Conservation (phyloP, 2,888 invertebrate species). For the Paralinhomoeus sp. region DNA sequence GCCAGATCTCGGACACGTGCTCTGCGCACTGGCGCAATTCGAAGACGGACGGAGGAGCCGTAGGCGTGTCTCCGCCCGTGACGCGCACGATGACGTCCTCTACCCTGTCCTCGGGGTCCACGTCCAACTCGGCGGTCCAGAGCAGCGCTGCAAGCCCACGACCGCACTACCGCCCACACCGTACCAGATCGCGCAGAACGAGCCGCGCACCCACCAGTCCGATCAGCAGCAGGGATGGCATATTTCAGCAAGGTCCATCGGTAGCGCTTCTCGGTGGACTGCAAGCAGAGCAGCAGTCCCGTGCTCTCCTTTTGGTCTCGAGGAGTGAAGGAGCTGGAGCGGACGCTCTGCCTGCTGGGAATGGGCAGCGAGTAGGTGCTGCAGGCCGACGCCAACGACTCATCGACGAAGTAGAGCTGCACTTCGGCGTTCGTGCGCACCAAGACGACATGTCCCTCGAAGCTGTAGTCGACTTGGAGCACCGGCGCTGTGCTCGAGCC, state of each 20-base stretch:
- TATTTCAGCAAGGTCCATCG: conserved; percentile 4
- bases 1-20: conserved; percentile 5
- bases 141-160: background rate
- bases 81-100: background rate
- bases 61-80: background rate
- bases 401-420: background rate
- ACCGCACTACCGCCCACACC: too few relatives aligned
- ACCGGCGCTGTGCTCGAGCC: background rate
- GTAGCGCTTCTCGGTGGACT: conserved; percentile 4
- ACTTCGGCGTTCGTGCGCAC: background rate
- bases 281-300: conserved; percentile 1
- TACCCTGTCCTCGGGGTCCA: conserved; percentile 6
- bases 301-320: too few relatives aligned
- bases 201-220: too few relatives aligned
- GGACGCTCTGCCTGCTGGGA: background rate
- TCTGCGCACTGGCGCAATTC: conserved; percentile 3
- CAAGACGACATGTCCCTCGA: background rate
- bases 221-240: too few relatives aligned
- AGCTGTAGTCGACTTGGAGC: background rate
- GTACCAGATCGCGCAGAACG: too few relatives aligned
- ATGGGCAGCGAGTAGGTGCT: background rate
- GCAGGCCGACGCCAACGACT: background rate
- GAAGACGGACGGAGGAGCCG: background rate
- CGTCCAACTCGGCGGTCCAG: conserved; percentile 3
- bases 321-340: background rate